Conservation (phyloP, 2,113 vertebrate genomes). For the Panthera leo region DNA sequence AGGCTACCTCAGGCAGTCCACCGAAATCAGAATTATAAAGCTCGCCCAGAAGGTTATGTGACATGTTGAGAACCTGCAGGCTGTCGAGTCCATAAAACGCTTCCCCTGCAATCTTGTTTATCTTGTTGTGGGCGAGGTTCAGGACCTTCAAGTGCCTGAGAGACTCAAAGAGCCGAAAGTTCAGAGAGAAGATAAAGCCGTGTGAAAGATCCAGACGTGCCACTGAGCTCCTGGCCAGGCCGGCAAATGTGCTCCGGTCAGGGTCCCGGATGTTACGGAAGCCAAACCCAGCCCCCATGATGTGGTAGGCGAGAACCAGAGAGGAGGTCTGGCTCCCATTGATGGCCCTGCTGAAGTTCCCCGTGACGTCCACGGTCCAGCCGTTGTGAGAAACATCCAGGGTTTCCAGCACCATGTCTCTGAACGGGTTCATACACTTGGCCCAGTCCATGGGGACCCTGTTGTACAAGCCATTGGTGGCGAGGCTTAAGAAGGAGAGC, state of each 20-base stretch:
- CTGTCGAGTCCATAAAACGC: slow-evolving; percentile 88
- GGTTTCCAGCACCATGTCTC: slow-evolving; percentile 80
- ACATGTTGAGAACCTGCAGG: slow-evolving; percentile 88
- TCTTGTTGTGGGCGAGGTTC: slow-evolving; percentile 87
- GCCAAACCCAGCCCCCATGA: slow-evolving; percentile 87
- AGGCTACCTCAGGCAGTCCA: slow-evolving; percentile 78
- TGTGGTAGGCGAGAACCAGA: slow-evolving; percentile 74
- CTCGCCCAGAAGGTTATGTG: slow-evolving; percentile 90
- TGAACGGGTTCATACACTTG: slow-evolving; percentile 90
- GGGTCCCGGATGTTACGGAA: slow-evolving; percentile 87
- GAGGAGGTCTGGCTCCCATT: slow-evolving; percentile 83
- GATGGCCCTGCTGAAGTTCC: slow-evolving; percentile 84
- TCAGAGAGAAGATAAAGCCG: slow-evolving; percentile 86
- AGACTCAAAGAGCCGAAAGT: slow-evolving; percentile 81
- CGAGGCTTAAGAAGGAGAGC: slow-evolving; percentile 83
- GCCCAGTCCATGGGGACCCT: slow-evolving; percentile 74
- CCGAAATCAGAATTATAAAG: slow-evolving; percentile 85
- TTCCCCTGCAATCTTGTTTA: slow-evolving; percentile 85
- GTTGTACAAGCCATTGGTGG: slow-evolving; percentile 57
- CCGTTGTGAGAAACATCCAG: slow-evolving; percentile 84
- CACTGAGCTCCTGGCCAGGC: slow-evolving; percentile 85
- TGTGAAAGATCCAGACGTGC: slow-evolving; percentile 83
- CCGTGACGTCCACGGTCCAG: slow-evolving; percentile 61
- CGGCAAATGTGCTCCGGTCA: slow-evolving; percentile 86
- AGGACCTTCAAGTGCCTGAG: slow-evolving; percentile 82